Evolutionary conservation across 2,797 vertebrate genomes (phyloP), one percentile per base, ranked within the genome.

Genomic region (Atherinosoma microstoma): DNA sequence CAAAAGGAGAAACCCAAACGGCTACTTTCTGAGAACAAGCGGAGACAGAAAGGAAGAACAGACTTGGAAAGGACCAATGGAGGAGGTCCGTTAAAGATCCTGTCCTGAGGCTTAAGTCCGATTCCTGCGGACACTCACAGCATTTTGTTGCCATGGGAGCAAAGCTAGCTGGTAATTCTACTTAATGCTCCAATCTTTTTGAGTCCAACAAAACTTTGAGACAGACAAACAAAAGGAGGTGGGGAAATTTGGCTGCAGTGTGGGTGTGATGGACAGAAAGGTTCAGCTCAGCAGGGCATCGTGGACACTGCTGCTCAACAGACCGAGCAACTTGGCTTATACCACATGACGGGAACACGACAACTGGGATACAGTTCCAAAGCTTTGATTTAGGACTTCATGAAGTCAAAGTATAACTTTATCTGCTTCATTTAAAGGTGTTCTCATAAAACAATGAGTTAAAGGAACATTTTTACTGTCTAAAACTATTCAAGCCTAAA

Each of bases 131-230:
- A 92, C 73, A 66, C 82, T 83, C 90, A 87, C 81, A 69, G 74
- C 84, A 82, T 86, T 79, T 64, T 62, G 91, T 91, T 89, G 92
- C 90, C 89, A 92, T 92, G 87, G 91, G 79, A 92, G 91, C 90
- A 66, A 64, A 77, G 72, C 57, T 57, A 73, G 73, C 79, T 70
- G 73, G 78, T 78, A 86, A 85, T 86, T 82, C 68, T 70, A 76
- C 80, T 79, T 78, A 77, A 85, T 72, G 63, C 78, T 76, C 29
- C 64, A 6, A 6, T 45, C 42, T 20, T 16, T 16, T 16, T 42
- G 45, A 89, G 83, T 80, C 61, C 88, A 79, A 80, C 66, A 45
- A 38, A 80, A 82, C 70, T 71, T 78, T 73, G 78, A 68, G 56
- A 80, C 40, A 57, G 70, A 76, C 58, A 27, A 64, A 65, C 0